Conservation (phyloP, 53 echinoderm and acorn worm species). For the Apostichopus leukothele region DNA sequence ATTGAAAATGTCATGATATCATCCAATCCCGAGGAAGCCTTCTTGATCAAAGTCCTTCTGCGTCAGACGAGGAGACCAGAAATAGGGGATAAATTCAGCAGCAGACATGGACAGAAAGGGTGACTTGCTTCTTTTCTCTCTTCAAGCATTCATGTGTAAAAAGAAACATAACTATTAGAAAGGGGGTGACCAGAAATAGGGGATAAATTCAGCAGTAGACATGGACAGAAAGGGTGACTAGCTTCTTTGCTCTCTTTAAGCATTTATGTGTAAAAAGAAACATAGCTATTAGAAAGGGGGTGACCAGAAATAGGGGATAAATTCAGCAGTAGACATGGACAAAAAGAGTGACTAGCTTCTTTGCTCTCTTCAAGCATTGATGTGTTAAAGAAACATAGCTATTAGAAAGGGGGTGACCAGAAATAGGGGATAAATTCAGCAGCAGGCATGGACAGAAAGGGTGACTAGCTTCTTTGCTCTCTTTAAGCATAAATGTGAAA, state of each 20-base stretch:
- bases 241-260: no score
- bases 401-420: slow-evolving; percentile 60
- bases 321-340: slow-evolving; percentile 90
- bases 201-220: slow-evolving; percentile 97
- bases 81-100: slow-evolving; percentile 99
- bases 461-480: neutral
- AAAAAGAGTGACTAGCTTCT: neutral
- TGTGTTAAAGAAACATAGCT: no score
- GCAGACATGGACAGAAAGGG: slow-evolving; percentile 66
- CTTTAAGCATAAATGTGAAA: no score
- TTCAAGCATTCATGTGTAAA: no score
- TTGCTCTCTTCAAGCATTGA: no score
- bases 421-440: slow-evolving; percentile 94
- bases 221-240: slow-evolving; percentile 41
- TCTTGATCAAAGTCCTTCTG: slow-evolving; percentile 91
- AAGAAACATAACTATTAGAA: no score
- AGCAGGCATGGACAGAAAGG: slow-evolving; percentile 69
- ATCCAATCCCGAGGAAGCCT: slow-evolving; percentile 96
- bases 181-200: slow-evolving; percentile 78
- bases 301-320: slow-evolving; percentile 66
- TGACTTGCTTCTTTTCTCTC: neutral
- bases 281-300: no score
- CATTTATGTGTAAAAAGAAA: no score
- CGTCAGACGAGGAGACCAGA: slow-evolving; percentile 95
- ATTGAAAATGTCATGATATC: slow-evolving; percentile 98